Percentiles rank a stretch among this genome's conserved stretches.
Conservation (phyloP, 2,113 vertebrate species). For the Gadus macrocephalus region DNA sequence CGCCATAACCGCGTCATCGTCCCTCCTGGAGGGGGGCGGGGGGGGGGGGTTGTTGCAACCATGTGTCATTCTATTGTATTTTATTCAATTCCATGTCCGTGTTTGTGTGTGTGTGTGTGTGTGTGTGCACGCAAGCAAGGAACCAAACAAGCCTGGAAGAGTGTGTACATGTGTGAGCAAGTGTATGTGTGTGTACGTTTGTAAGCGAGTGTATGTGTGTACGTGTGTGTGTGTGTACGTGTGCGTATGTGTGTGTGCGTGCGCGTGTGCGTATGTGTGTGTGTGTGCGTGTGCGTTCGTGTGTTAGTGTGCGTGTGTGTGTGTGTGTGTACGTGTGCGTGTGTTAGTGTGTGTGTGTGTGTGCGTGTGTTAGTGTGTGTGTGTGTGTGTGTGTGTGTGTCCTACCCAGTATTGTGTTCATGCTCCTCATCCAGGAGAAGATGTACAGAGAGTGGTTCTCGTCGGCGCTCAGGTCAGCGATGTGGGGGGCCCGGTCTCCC, state of each 20-base stretch:
- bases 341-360: neutral
- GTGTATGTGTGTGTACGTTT: neutral
- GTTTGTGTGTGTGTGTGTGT: neutral
- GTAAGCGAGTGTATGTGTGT: neutral
- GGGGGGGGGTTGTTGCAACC: no score
- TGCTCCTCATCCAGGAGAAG: slow-evolving; percentile 58
- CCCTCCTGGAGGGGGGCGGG: slow-evolving; percentile 33
- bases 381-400: neutral
- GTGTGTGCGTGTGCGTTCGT: no score
- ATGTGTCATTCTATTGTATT: no score
- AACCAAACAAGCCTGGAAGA: neutral
- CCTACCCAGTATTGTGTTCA: slow-evolving; percentile 52
- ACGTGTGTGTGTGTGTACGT: no score
- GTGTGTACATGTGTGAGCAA: neutral
- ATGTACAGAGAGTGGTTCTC: slow-evolving; percentile 61
- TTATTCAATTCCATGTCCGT: neutral
- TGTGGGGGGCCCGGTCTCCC: slow-evolving; percentile 42
- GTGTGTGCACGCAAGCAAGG: neutral
- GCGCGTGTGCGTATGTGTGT: no score
- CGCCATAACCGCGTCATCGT: slow-evolving; percentile 44
- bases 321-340: no score
- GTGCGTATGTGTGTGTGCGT: neutral
- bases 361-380: neutral
- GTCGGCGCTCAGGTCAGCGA: slow-evolving; percentile 51
- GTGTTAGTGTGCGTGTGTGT: no score